These are phyloP conservation scores for Austrolebias charrua DNA, from an alignment of 2,797 vertebrate species.

Conservation along the genomic window DNA sequence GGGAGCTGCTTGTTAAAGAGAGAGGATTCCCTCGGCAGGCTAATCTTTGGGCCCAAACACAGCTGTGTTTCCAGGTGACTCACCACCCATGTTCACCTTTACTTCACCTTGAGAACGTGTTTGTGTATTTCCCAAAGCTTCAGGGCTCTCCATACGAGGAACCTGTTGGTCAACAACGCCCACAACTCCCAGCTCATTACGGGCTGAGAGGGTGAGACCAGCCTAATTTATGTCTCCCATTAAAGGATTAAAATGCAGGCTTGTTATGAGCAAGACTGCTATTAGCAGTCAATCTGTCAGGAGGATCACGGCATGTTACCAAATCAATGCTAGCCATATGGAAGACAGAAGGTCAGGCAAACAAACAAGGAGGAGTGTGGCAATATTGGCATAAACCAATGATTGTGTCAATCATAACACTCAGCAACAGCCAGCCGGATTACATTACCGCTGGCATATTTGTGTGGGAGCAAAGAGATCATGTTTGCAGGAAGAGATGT, in stretches of 20 bases:
- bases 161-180: slow-evolving; percentile 41
- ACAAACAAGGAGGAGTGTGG: slow-evolving; percentile 55
- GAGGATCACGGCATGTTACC: slow-evolving; percentile 52
- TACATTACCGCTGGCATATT: slow-evolving; percentile 37
- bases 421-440: slow-evolving; percentile 47
- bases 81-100: slow-evolving; percentile 46
- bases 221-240: slow-evolving; percentile 61
- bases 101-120: slow-evolving; percentile 51
- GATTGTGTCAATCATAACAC: slow-evolving; percentile 44
- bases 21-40: slow-evolving; percentile 67
- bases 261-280: slow-evolving; percentile 37
- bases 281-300: slow-evolving; percentile 65
- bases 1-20: slow-evolving; percentile 35
- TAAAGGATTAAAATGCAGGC: slow-evolving; percentile 66
- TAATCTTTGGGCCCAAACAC: slow-evolving; percentile 46
- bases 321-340: slow-evolving; percentile 63
- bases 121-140: slow-evolving; percentile 22
- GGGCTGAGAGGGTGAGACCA: slow-evolving; percentile 39
- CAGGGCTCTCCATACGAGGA: slow-evolving; percentile 10
- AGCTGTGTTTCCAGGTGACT: slow-evolving; percentile 55
- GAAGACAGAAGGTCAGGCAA: slow-evolving; percentile 67
- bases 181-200: slow-evolving; percentile 37
- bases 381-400: slow-evolving; percentile 54
- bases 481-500: slow-evolving; percentile 30
- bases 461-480: slow-evolving; percentile 29